Conservation (phyloP, 2,797 vertebrate genomes). For the Buphagus erythrorhynchus region DNA sequence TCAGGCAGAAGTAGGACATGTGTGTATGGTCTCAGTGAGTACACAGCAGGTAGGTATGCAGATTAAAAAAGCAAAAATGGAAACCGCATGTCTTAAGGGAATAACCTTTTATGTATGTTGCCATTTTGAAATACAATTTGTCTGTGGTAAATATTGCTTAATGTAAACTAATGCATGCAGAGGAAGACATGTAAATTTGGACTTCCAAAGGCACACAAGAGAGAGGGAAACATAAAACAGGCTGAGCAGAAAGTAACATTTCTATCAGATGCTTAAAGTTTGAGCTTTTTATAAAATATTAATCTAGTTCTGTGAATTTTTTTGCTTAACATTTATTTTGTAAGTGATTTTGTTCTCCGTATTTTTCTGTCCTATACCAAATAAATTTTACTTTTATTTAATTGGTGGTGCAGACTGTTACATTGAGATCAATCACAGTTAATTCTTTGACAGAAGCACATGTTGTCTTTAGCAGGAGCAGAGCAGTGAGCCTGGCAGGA, state of each 20-base stretch:
- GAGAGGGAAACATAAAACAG: not conserved
- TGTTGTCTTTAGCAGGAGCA: not conserved
- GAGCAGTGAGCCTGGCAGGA: not conserved
- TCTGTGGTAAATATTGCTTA: not conserved
- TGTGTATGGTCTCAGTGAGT: not conserved
- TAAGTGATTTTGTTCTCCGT: slow-evolving; percentile 32
- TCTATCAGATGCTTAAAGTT: slow-evolving; percentile 30
- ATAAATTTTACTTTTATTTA: slow-evolving; percentile 71
- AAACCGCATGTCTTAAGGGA: not conserved
- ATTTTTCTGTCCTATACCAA: slow-evolving; percentile 51
- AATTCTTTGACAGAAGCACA: not conserved
- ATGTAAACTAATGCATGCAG: not conserved
- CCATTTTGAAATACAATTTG: not conserved
- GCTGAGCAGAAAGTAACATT: slow-evolving; percentile 20
- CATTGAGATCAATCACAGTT: not conserved
- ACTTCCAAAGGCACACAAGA: not conserved
- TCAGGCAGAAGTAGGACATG: not conserved
- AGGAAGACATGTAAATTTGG: not conserved
- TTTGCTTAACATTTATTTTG: slow-evolving; percentile 43
- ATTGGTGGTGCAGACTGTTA: not conserved
- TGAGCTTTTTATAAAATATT: slow-evolving; percentile 46
- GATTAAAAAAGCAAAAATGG: not conserved
- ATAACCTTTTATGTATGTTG: not conserved
- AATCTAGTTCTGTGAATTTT: slow-evolving; percentile 32
- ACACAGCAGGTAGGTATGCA: not conserved